Conservation (phyloP, 2,888 invertebrate species). For the Idaea dimidiata region DNA sequence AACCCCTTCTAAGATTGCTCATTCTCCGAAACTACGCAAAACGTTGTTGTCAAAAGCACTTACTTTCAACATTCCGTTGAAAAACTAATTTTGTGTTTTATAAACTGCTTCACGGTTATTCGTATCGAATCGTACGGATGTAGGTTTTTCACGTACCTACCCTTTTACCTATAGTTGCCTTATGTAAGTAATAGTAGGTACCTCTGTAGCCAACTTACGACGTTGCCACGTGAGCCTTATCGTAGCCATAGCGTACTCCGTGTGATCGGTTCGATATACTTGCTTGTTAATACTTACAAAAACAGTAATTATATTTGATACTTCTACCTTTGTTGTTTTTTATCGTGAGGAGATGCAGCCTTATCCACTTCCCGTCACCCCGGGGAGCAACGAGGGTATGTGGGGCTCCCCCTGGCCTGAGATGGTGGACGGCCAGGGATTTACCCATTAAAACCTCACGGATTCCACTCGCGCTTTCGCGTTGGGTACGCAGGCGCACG, state of each 20-base stretch:
- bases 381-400: too few relatives aligned
- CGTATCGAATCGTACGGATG: slow-evolving; percentile 31
- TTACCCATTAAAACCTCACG: too few relatives aligned
- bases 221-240: slow-evolving; percentile 61
- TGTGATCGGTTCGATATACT: slow-evolving; percentile 59
- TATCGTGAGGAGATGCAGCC: too few relatives aligned
- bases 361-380: too few relatives aligned
- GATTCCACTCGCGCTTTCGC: too few relatives aligned
- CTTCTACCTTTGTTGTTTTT: too few relatives aligned
- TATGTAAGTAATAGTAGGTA: slow-evolving; percentile 33
- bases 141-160: slow-evolving; percentile 14
- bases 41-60: neutral
- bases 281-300: slow-evolving; percentile 52
- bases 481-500: too few relatives aligned
- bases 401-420: too few relatives aligned
- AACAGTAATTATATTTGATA: slow-evolving; percentile 41
- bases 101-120: slow-evolving; percentile 13
- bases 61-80: neutral
- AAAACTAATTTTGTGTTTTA: slow-evolving; percentile 9
- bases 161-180: slow-evolving; percentile 22
- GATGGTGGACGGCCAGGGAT: too few relatives aligned
- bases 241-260: slow-evolving; percentile 35
- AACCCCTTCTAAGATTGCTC: too few relatives aligned
- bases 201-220: slow-evolving; percentile 34
- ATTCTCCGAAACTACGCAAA: neutral